Evolutionary conservation across 2,113 vertebrate species (phyloP).

Genomic region (Setophaga petechia): DNA sequence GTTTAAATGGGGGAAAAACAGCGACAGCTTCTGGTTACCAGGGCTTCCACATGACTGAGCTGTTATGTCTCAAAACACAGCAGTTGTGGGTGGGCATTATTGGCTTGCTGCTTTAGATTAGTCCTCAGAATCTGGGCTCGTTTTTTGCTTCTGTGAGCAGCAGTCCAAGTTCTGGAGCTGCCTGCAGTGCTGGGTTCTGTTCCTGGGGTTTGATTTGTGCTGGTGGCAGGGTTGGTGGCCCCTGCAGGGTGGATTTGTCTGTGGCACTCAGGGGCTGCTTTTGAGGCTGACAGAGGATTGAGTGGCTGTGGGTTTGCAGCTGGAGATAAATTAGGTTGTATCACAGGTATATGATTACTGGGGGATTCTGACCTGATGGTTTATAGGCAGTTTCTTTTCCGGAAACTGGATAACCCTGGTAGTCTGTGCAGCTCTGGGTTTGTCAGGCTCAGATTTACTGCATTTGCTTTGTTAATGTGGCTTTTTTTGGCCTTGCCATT

Average conservation of each 20-base stretch:
- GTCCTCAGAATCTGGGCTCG: neutral
- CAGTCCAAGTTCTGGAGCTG: neutral
- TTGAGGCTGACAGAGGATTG: neutral
- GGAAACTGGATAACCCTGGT: neutral
- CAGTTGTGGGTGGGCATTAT: neutral
- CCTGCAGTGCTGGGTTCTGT: neutral
- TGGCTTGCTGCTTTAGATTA: neutral
- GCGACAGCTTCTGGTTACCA: neutral
- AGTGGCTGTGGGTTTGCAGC: neutral
- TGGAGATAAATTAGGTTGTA: neutral
- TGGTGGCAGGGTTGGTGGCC: neutral
- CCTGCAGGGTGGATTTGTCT: neutral
- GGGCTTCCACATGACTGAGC: neutral
- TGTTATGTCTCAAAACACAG: neutral
- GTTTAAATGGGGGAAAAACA: neutral
- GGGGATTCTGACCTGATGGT: neutral
- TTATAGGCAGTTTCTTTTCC: neutral
- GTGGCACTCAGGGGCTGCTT: neutral
- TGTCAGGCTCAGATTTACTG: neutral
- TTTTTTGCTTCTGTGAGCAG: neutral
- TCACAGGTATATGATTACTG: neutral
- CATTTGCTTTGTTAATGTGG: neutral
- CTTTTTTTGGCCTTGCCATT: neutral
- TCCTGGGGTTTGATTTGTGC: neutral
- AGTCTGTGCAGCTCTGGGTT: fast-evolving